phyloP scores from a whole-genome alignment of 2,888 invertebrate species.

The Spisula solida region DNA sequence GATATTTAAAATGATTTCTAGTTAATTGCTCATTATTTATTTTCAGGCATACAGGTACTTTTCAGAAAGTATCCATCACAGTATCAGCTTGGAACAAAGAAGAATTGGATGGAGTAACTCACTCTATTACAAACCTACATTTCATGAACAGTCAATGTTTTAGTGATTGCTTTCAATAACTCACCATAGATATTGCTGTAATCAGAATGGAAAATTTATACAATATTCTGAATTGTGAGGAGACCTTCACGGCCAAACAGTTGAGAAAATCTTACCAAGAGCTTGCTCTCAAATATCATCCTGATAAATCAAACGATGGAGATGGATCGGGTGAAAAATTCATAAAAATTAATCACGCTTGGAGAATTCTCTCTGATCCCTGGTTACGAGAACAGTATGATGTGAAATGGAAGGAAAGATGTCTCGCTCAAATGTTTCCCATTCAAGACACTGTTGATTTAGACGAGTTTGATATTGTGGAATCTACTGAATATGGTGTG shows the following conservation, averaged over 20 bases:
- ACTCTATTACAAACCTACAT: no score
- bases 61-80: no score
- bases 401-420: slow-evolving; percentile 79
- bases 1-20: no score
- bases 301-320: slow-evolving; percentile 72
- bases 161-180: no score
- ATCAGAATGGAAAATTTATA: slow-evolving; percentile 79
- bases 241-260: slow-evolving; percentile 66
- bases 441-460: slow-evolving; percentile 82
- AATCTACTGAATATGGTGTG: background rate
- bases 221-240: slow-evolving; percentile 69
- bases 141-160: no score
- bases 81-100: no score
- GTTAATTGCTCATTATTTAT: no score
- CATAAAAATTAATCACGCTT: slow-evolving; percentile 78
- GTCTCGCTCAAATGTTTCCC: slow-evolving; percentile 80
- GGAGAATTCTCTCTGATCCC: slow-evolving; percentile 81
- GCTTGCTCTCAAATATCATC: slow-evolving; percentile 76
- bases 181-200: no score
- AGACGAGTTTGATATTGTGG: slow-evolving; percentile 77
- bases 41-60: no score
- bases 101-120: no score
- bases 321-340: slow-evolving; percentile 67
- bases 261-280: slow-evolving; percentile 75
- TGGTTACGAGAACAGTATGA: slow-evolving; percentile 79